Percentiles rank a stretch among this genome's conserved stretches.
Evolutionary conservation across 2,113 vertebrate species (phyloP).

Genomic region (Mobula hypostoma): DNA sequence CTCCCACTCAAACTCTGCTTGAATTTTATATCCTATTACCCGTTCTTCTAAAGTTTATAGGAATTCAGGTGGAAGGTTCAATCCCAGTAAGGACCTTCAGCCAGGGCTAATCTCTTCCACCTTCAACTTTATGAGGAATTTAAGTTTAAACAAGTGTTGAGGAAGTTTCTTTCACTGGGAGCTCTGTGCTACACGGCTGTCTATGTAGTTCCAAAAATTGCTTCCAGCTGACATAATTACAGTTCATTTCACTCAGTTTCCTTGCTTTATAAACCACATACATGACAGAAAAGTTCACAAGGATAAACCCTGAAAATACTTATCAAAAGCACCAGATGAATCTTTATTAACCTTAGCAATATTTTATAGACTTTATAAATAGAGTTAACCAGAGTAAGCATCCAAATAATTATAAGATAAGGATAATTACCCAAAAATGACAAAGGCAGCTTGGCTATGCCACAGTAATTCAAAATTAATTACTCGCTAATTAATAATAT

Average conservation of each 20-base stretch:
- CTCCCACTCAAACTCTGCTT: no score
- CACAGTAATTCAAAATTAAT: background rate
- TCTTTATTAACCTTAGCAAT: background rate
- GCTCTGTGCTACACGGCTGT: no score
- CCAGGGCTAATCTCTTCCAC: no score
- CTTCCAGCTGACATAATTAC: background rate
- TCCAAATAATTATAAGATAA: no score
- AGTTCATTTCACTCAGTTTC: background rate
- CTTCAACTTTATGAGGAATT: background rate
- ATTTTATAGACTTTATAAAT: background rate
- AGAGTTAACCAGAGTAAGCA: background rate
- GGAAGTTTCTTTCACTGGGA: no score
- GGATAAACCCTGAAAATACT: background rate
- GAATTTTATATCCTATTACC: no score
- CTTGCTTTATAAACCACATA: no score
- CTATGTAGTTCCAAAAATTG: background rate
- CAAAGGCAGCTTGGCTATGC: no score
- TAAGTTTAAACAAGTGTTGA: background rate
- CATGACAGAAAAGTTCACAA: no score
- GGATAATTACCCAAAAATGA: background rate
- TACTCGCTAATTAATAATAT: background rate
- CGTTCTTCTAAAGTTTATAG: no score
- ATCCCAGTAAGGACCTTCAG: no score
- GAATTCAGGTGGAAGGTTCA: no score
- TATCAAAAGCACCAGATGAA: background rate